Evolutionary conservation across 2,113 vertebrate species (phyloP).

Genomic region (Gnathonemus longibarbis): DNA sequence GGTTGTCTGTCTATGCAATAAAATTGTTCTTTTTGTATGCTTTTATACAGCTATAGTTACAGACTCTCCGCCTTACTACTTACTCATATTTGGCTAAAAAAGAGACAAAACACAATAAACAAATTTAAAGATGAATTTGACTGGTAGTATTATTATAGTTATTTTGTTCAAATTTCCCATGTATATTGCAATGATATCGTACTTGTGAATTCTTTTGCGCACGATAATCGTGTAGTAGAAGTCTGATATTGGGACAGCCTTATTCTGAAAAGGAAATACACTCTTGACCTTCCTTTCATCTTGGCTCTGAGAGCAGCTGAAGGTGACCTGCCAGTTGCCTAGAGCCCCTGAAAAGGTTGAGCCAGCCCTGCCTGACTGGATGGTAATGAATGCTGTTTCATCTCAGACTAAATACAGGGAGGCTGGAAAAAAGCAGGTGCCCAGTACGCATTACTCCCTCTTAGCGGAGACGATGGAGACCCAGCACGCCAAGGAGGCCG

Average conservation of each 20-base stretch:
- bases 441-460: conserved; percentile 62
- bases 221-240: neutral
- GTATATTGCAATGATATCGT: neutral
- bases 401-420: conserved; percentile 68
- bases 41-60: neutral
- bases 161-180: neutral
- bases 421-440: conserved; percentile 58
- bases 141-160: neutral
- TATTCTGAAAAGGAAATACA: neutral
- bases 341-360: neutral
- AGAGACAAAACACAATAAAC: neutral
- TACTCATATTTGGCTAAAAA: neutral
- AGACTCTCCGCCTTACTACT: neutral
- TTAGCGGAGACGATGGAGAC: conserved; percentile 76
- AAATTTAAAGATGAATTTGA: neutral
- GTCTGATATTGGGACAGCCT: neutral
- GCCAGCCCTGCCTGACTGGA: neutral
- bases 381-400: neutral
- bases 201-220: neutral
- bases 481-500: conserved; percentile 72
- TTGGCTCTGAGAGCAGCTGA: neutral
- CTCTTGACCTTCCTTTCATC: neutral
- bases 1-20: neutral
- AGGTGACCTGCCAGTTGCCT: neutral
- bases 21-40: neutral